These are phyloP conservation scores for Tachina lurida DNA, from an alignment of 2,888 invertebrate genomes.

Conservation along the genomic window DNA sequence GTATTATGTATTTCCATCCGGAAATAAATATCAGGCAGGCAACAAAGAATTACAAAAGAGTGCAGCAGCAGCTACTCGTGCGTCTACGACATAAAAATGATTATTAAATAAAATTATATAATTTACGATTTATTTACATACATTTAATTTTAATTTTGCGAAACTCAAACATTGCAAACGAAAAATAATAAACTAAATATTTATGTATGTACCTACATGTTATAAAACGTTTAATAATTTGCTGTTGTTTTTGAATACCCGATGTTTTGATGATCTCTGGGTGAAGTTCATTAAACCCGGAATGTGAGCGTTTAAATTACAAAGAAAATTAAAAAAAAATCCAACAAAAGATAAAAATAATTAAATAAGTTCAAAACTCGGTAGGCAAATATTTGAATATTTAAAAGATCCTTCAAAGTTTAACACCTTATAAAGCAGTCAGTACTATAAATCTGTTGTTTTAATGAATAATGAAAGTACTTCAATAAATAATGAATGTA, in stretches of 20 bases:
- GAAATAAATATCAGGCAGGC: not conserved
- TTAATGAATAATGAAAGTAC: too few species aligned
- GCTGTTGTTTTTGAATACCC: conserved; percentile 1
- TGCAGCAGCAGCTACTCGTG: not conserved
- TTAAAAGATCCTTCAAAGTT: not conserved
- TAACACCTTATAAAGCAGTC: too few species aligned
- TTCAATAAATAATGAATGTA: too few species aligned
- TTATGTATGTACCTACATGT: not conserved
- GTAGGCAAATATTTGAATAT: conserved; percentile 32
- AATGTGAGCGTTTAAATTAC: conserved; percentile 37
- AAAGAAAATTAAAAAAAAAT: conserved; percentile 27
- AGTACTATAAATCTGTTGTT: too few species aligned
- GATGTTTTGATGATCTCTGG: conserved; percentile 17
- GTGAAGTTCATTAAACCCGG: conserved; percentile 62
- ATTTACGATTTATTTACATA: conserved; percentile 32
- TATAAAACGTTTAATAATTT: conserved; percentile 27
- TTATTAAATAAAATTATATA: conserved; percentile 36
- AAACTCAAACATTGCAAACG: conserved; percentile 18
- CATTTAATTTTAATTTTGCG: not conserved
- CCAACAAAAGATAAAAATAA: conserved; percentile 16
- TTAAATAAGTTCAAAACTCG: not conserved
- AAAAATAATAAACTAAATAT: conserved; percentile 21
- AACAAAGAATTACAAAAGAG: not conserved
- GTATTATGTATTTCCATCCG: too few species aligned
- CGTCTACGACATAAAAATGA: conserved; percentile 14